Percentiles rank a stretch among this genome's conserved stretches.
These are phyloP conservation scores for Acheta domesticus DNA, from an alignment of 2,888 invertebrate genomes.

Conservation along the genomic window DNA sequence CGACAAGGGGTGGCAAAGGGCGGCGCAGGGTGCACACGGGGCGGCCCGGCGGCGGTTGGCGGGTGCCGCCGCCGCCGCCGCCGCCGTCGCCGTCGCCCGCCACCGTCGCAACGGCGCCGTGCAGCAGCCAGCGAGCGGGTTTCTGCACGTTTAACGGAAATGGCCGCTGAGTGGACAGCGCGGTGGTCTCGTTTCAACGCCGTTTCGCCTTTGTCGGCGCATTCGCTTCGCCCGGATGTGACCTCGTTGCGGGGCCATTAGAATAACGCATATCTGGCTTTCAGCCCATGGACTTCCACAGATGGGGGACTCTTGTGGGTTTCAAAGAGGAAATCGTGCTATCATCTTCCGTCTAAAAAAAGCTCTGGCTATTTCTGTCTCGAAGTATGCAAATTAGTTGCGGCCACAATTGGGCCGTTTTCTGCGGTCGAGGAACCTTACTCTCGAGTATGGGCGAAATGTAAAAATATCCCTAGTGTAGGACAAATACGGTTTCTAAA, in stretches of 20 bases:
- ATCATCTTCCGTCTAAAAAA: neutral
- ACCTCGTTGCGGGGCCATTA: neutral
- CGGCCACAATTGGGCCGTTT: neutral
- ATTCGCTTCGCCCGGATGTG: neutral
- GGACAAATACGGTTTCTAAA: too few species aligned
- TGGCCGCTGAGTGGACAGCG: neutral
- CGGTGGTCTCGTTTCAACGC: neutral
- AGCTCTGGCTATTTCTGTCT: neutral
- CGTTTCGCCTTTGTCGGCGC: neutral
- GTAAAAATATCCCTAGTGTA: too few species aligned
- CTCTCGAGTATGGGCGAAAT: too few species aligned
- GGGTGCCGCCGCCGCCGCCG: too few species aligned
- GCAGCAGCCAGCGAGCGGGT: neutral
- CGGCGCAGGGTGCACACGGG: too few species aligned
- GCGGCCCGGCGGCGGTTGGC: too few species aligned
- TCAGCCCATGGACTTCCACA: neutral
- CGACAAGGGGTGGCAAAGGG: too few species aligned
- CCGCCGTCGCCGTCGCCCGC: too few species aligned
- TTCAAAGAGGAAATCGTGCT: neutral
- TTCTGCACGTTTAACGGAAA: conserved; percentile 18
- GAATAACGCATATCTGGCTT: conserved; percentile 1
- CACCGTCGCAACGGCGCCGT: too few species aligned
- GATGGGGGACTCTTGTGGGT: neutral
- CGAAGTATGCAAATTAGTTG: neutral
- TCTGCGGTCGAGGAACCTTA: too few species aligned